Conservation (phyloP, 2,113 vertebrate species). For the Epinephelus moara region DNA sequence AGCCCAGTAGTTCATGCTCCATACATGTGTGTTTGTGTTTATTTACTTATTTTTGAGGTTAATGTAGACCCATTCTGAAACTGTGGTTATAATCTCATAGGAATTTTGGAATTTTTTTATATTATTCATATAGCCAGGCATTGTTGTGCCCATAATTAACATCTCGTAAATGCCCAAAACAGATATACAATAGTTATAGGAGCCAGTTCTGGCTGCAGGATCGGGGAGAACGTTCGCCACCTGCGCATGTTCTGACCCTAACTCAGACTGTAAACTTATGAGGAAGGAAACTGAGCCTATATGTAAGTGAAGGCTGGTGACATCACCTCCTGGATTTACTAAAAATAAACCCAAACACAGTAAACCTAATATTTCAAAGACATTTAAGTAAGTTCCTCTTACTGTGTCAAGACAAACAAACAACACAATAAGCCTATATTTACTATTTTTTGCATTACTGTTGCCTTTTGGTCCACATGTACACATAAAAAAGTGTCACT, state of each 20-base stretch:
- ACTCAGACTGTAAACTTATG: constrained; percentile 14
- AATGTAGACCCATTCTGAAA: neutral
- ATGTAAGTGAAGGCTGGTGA: neutral
- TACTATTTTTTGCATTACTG: neutral
- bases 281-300: constrained; percentile 32
- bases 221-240: neutral
- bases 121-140: neutral
- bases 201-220: neutral
- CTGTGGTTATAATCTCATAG: neutral
- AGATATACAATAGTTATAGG: neutral
- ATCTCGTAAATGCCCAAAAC: neutral
- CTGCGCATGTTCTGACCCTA: constrained; percentile 2
- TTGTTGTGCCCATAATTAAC: neutral
- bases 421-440: neutral
- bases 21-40: neutral
- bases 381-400: neutral
- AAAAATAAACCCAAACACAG: constrained; percentile 15
- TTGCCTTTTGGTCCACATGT: neutral
- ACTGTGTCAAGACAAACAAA: neutral
- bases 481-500: neutral
- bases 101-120: neutral
- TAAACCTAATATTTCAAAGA: too few species aligned
- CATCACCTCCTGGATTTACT: constrained; percentile 20
- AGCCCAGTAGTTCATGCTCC: neutral
- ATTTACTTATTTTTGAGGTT: neutral